phyloP scores from a whole-genome alignment of 2,113 vertebrate species.

The Silurus asotus region DNA sequence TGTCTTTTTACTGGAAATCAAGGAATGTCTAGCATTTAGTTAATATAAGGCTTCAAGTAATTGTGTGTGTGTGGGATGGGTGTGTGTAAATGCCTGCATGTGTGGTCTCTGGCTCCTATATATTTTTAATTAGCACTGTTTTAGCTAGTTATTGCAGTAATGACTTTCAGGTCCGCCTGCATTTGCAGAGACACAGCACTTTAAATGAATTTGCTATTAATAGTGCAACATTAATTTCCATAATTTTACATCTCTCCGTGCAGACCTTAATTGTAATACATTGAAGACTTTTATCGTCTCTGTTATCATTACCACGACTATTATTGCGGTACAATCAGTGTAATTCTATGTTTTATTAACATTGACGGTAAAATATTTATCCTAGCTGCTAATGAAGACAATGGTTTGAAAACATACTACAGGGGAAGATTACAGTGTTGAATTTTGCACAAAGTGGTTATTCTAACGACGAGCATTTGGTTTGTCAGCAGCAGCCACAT shows the following conservation, averaged over 20 bases:
- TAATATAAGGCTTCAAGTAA: slow-evolving; percentile 7
- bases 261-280: slow-evolving; percentile 67
- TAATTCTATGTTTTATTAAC: slow-evolving; percentile 71
- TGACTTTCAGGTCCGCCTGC: slow-evolving; percentile 68
- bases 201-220: slow-evolving; percentile 68
- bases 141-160: slow-evolving; percentile 66
- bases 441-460: slow-evolving; percentile 38
- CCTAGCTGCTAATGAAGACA: slow-evolving; percentile 63
- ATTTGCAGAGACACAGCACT: slow-evolving; percentile 62
- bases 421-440: slow-evolving; percentile 29
- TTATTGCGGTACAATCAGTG: slow-evolving; percentile 57
- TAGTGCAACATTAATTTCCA: slow-evolving; percentile 69
- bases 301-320: slow-evolving; percentile 62
- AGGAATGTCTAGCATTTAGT: slow-evolving; percentile 23
- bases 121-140: slow-evolving; percentile 69
- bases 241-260: slow-evolving; percentile 70
- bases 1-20: slow-evolving; percentile 20
- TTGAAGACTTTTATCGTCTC: slow-evolving; percentile 69
- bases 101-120: slow-evolving; percentile 48
- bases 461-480: slow-evolving; percentile 44
- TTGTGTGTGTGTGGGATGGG: background rate
- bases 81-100: background rate
- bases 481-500: slow-evolving; percentile 1
- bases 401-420: slow-evolving; percentile 31
- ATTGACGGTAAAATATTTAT: slow-evolving; percentile 63